These are phyloP conservation scores for Platysteira castanea DNA, from an alignment of 2,113 vertebrate genomes.

Conservation along the genomic window DNA sequence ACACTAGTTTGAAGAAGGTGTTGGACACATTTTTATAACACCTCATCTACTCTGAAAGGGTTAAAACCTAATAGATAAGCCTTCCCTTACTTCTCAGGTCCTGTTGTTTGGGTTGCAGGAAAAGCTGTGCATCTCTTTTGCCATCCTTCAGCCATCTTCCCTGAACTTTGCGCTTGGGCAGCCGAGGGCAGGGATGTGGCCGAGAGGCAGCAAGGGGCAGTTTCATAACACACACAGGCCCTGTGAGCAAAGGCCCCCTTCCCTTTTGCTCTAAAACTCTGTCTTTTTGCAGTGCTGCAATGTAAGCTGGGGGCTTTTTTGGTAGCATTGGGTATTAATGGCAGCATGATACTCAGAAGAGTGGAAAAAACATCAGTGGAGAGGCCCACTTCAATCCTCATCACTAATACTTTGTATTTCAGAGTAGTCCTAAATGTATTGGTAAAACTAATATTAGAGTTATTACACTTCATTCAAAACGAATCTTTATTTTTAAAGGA, in stretches of 20 bases:
- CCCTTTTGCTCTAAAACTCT: neutral
- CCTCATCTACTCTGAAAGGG: neutral
- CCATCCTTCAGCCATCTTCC: neutral
- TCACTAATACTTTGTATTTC: neutral
- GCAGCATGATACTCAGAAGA: neutral
- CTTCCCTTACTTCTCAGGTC: neutral
- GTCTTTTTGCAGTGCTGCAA: neutral
- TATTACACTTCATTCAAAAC: neutral
- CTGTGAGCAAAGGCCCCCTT: neutral
- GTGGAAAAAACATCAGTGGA: neutral
- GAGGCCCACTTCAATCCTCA: neutral
- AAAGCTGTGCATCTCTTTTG: neutral
- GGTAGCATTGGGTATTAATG: neutral
- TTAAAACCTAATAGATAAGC: neutral
- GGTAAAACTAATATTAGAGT: neutral
- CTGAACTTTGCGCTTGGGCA: neutral
- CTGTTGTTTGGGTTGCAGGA: neutral
- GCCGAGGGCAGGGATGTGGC: neutral
- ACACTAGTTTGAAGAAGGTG: neutral
- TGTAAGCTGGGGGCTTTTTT: neutral
- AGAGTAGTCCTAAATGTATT: neutral
- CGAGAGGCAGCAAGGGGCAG: neutral
- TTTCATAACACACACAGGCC: rapidly evolving
- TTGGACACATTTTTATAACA: neutral
- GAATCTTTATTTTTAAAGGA: slow-evolving; percentile 27